A percentile compares a stretch with the other conserved stretches of the same genome.
These are phyloP conservation scores for Drosophila buzzatii DNA, from an alignment of 2,888 invertebrate genomes.

Conservation along the genomic window DNA sequence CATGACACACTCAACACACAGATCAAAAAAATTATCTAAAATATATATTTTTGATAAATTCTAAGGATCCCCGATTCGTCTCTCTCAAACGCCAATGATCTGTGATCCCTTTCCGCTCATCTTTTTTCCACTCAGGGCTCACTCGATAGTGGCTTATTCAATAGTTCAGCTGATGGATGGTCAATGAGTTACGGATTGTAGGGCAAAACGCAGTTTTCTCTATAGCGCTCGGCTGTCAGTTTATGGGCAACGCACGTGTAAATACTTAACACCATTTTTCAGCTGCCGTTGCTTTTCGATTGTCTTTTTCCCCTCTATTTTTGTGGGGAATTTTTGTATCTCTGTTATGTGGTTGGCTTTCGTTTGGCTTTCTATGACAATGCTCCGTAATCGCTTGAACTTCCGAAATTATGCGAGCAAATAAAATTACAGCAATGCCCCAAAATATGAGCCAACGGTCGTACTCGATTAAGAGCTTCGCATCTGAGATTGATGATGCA, in stretches of 20 bases:
- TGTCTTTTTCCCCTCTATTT: neutral
- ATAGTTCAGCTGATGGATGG: constrained; percentile 3
- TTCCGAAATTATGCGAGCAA: constrained; percentile 72
- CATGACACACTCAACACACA: too few species aligned
- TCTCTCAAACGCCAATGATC: neutral
- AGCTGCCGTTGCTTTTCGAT: constrained; percentile 45
- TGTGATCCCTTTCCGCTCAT: neutral
- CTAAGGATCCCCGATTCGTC: neutral
- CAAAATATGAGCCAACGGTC: constrained; percentile 20
- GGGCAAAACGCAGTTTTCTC: constrained; percentile 25
- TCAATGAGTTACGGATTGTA: constrained; percentile 21
- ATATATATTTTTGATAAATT: neutral
- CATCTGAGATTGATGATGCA: neutral
- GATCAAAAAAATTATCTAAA: neutral
- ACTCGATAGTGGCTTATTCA: neutral
- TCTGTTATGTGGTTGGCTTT: constrained; percentile 45
- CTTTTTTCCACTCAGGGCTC: neutral
- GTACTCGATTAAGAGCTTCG: constrained; percentile 18
- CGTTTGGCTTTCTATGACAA: constrained; percentile 71
- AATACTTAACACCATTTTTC: constrained; percentile 76
- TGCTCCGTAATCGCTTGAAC: constrained; percentile 66
- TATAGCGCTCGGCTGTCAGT: constrained; percentile 43
- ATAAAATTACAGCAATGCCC: constrained; percentile 53
- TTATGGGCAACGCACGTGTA: constrained; percentile 73
- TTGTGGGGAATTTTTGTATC: constrained; percentile 10